phyloP scores from a whole-genome alignment of 2,888 invertebrate genomes.

The Loripinus fragilis region DNA sequence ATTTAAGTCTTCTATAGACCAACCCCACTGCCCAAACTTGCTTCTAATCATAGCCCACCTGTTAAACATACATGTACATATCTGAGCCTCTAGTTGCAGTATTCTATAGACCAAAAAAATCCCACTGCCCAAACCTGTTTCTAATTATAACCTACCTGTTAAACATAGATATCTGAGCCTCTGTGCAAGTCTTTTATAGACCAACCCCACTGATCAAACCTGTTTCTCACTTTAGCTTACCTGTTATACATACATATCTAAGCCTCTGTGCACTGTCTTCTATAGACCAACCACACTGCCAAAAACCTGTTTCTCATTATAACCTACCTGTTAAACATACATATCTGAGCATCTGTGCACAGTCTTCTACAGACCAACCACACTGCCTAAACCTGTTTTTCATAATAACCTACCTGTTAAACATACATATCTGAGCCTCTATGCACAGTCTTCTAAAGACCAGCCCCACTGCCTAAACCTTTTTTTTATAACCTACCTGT shows the following conservation, averaged over 20 bases:
- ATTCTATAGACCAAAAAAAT: no score
- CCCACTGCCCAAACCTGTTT: no score
- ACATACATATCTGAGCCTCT: constrained; percentile 42
- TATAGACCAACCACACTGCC: no score
- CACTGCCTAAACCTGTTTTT: constrained; percentile 41
- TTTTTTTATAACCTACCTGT: constrained; percentile 45
- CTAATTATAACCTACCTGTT: constrained; percentile 47
- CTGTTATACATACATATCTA: no score
- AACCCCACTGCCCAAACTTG: no score
- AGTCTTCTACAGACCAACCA: constrained; percentile 40
- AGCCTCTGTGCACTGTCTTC: no score
- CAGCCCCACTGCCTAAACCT: constrained; percentile 41
- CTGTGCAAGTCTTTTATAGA: constrained; percentile 33
- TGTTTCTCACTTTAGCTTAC: no score
- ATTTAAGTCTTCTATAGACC: constrained; percentile 41
- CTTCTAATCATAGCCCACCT: no score
- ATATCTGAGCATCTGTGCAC: constrained; percentile 36
- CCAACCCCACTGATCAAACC: no score
- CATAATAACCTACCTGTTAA: constrained; percentile 44
- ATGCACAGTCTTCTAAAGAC: constrained; percentile 39
- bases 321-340: constrained; percentile 48
- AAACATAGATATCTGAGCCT: constrained; percentile 43
- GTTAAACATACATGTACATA: no score
- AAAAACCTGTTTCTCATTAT: no score
- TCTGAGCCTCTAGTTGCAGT: no score